A percentile compares a stretch with the other conserved stretches of the same genome.
Conservation (phyloP, 35 echinoderm and acorn worm species). For the Strongylocentrotus purpuratus region DNA sequence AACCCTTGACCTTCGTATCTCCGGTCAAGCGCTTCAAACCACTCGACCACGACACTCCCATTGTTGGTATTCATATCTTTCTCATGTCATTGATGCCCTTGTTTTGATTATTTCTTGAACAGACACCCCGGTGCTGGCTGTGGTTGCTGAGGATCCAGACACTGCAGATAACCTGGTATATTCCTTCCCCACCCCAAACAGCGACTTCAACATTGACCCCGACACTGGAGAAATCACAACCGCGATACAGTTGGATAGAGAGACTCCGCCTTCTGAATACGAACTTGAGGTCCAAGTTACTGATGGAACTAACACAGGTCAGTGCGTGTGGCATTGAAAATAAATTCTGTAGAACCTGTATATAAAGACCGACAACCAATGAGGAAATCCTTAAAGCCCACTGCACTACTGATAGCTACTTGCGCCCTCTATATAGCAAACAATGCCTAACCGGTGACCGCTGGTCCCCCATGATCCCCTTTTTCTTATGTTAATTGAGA, state of each 20-base stretch:
- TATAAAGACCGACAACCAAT: not conserved
- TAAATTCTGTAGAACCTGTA: no score
- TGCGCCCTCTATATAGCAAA: no score
- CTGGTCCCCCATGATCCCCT: no score
- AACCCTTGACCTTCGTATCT: no score
- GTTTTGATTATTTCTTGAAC: not conserved
- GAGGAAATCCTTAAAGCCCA: not conserved
- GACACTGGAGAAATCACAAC: constrained; percentile 55
- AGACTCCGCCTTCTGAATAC: constrained; percentile 69
- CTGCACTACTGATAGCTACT: not conserved
- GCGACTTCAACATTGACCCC: constrained; percentile 56
- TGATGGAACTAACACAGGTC: constrained; percentile 29
- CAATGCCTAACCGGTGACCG: no score
- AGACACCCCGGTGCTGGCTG: constrained; percentile 68
- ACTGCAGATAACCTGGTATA: constrained; percentile 49
- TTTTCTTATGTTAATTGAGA: no score
- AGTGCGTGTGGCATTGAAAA: not conserved
- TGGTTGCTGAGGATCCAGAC: constrained; percentile 70
- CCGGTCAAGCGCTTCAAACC: no score
- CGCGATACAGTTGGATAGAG: constrained; percentile 57
- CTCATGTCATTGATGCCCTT: not conserved
- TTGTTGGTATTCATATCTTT: not conserved
- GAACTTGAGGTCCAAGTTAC: constrained; percentile 45
- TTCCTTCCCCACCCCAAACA: not conserved
- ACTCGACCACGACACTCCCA: no score